These are phyloP conservation scores for Hetaerina americana DNA, from an alignment of 1,140 invertebrate genomes.

Conservation along the genomic window DNA sequence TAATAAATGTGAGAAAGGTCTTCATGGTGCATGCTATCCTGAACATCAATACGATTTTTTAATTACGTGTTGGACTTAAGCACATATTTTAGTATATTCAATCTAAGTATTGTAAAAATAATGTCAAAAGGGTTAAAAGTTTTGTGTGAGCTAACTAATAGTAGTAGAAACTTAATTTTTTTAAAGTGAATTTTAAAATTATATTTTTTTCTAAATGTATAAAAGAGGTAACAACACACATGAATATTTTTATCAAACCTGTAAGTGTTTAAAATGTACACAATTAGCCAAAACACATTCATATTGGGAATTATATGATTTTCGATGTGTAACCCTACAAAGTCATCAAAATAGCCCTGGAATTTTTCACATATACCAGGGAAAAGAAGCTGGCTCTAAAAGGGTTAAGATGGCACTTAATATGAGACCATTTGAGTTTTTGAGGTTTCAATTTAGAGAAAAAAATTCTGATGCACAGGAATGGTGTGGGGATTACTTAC, in stretches of 20 bases:
- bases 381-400: slow-evolving; percentile 21
- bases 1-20: not conserved
- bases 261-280: not conserved
- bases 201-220: not conserved
- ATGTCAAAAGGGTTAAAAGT: not conserved
- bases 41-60: not conserved
- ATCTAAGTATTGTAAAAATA: not conserved
- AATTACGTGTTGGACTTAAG: not conserved
- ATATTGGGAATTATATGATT: not conserved
- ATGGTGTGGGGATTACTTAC: too few relatives aligned
- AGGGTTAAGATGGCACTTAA: too few relatives aligned
- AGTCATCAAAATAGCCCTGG: not conserved
- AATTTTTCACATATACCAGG: slow-evolving; percentile 13
- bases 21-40: not conserved
- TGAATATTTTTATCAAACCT: not conserved
- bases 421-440: too few relatives aligned
- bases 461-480: too few relatives aligned
- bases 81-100: not conserved
- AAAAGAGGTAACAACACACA: not conserved
- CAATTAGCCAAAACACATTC: not conserved
- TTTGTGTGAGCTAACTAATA: not conserved
- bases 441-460: too few relatives aligned
- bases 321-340: too few relatives aligned
- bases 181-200: not conserved
- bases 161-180: not conserved